Base-by-base conservation (phyloP, 2,888 invertebrate genomes). In the Leptura quadrifasciata region DNA sequence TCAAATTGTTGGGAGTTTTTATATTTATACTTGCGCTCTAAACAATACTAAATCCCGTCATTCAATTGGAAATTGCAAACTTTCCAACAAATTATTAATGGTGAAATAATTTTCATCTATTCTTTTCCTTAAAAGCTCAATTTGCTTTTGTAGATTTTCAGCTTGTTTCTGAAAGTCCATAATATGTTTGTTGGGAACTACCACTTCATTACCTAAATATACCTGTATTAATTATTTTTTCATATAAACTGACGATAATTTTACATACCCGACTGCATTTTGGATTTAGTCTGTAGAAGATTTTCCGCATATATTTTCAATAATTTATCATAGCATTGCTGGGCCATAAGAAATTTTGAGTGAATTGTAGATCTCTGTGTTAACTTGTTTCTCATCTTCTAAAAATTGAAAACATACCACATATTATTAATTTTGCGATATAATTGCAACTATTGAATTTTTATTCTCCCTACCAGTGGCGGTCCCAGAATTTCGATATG, bases 291-390 rank as follows among this genome's bases (percentile, higher is more conserved):
- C 18, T 63, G 61, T 31, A 68, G 15, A 63, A 35, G 54, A 2
- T 63, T 67, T 55, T 75, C 72, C 18, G n/a, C 68, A 52, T 65
- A 69, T 4, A 21, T 52, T 65, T 72, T 39, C 35, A 76, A 52
- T 18, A 76, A 21, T 64, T 70, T 76, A 31, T 76, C 74, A 24
- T 72, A 77, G 60, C 74, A 77, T 21, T 72, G 27, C 35, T 61
- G 17, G 20, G 76, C 76, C 21, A 76, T 58, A n/a, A 61, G 63
- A 54, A 79, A 79, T 55, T 79, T 72, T 20, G 74, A 67, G 24
- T 71, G 58, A 24, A 68, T 31, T 61, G 55, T 61, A 20, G 61
- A 65, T 20, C 20, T 61, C 2, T 17, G 18, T 20, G 20, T 65
- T 9, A 77, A 52, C 71, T 72, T 76, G 9, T 31, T 67, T 54